These are phyloP conservation scores for Heliconius hortense DNA, from an alignment of 2,888 invertebrate genomes.

Conservation along the genomic window DNA sequence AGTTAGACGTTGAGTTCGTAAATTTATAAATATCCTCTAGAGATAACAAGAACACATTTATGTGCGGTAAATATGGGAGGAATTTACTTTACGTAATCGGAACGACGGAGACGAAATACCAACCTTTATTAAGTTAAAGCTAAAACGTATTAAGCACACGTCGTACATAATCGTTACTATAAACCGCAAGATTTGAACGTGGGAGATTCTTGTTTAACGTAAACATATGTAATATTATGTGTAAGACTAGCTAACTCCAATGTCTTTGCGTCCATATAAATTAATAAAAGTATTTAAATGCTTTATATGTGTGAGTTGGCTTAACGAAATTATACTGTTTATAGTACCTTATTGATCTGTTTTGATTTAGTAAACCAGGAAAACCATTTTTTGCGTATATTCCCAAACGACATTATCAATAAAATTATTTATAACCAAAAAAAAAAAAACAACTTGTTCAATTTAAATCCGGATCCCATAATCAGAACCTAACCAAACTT, in stretches of 20 bases:
- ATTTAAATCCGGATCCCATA: too few species aligned
- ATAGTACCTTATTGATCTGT: background rate
- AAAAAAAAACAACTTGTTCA: too few species aligned
- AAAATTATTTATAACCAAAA: too few species aligned
- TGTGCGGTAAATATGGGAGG: constrained; percentile 29
- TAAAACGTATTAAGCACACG: constrained; percentile 23
- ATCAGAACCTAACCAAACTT: too few species aligned
- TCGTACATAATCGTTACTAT: constrained; percentile 25
- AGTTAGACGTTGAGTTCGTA: background rate
- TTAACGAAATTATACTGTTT: background rate
- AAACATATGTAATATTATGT: constrained; percentile 5
- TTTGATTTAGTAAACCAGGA: background rate
- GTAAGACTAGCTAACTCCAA: background rate
- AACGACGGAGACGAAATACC: constrained; percentile 30
- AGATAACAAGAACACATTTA: constrained; percentile 26
- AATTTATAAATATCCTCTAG: constrained; percentile 19
- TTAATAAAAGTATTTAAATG: background rate
- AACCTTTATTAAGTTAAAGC: constrained; percentile 28
- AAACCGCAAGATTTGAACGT: constrained; percentile 14
- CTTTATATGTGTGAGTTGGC: background rate
- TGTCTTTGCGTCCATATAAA: background rate
- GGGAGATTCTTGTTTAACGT: constrained; percentile 15
- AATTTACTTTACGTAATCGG: constrained; percentile 34
- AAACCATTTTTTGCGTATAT: too few species aligned
- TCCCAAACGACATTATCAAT: too few species aligned